Evolutionary conservation across 2,113 vertebrate genomes (phyloP).

Genomic region (Poecile atricapillus): DNA sequence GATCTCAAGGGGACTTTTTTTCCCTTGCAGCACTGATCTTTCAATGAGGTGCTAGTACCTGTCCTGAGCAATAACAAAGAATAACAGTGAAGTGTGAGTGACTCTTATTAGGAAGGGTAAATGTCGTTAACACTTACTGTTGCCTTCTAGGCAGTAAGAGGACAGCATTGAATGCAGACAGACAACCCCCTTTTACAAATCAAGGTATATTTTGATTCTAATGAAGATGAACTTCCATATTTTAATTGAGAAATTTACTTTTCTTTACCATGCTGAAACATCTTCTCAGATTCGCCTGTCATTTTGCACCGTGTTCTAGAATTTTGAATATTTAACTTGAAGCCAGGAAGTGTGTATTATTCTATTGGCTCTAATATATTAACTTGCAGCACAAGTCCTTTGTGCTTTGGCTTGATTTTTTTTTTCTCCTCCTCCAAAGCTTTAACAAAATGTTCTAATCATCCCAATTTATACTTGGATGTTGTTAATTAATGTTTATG

Average conservation of each 20-base stretch:
- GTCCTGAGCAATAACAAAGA: conserved; percentile 74
- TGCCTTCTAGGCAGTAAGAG: conserved; percentile 62
- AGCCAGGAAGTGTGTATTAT: not conserved
- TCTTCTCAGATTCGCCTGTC: not conserved
- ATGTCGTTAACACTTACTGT: conserved; percentile 72
- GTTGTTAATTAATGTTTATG: conserved; percentile 46
- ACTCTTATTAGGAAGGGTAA: conserved; percentile 75
- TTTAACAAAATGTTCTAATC: conserved; percentile 44
- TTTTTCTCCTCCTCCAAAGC: not conserved
- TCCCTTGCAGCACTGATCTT: conserved; percentile 74
- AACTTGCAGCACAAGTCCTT: not conserved
- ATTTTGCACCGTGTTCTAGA: not conserved
- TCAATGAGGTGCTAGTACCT: conserved; percentile 74
- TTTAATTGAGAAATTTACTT: conserved; percentile 64
- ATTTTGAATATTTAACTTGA: not conserved
- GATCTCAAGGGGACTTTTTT: conserved; percentile 64
- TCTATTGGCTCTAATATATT: conserved; percentile 10
- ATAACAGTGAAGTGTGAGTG: conserved; percentile 72
- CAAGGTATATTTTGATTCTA: conserved; percentile 32
- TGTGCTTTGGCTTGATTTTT: conserved; percentile 18
- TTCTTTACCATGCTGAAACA: not conserved
- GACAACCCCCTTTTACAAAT: conserved; percentile 20
- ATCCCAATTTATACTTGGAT: conserved; percentile 39
- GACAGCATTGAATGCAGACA: conserved; percentile 28
- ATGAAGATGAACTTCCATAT: conserved; percentile 38